Percentiles rank a stretch among this genome's conserved stretches.
phyloP scores from a whole-genome alignment of 2,797 vertebrate genomes.

The Coilia nasus region DNA sequence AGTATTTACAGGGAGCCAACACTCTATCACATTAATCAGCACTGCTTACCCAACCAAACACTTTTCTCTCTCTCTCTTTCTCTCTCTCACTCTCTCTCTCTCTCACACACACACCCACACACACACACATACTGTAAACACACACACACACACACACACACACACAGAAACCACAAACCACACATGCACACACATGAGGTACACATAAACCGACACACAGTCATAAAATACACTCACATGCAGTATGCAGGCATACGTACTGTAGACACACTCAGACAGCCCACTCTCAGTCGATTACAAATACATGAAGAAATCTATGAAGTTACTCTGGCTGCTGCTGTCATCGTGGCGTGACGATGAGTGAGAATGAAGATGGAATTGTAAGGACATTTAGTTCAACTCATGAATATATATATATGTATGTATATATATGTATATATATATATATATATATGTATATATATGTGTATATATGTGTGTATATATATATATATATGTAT shows the following conservation, averaged over 20 bases:
- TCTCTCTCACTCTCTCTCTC: conserved; percentile 12
- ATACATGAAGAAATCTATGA: not conserved
- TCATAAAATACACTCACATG: too few relatives aligned
- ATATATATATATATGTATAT: not conserved
- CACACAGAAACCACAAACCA: not conserved
- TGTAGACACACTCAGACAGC: not conserved
- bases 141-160: not conserved
- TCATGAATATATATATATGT: too few relatives aligned
- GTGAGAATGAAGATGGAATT: not conserved
- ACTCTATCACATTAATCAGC: conserved; percentile 52
- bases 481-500: not conserved
- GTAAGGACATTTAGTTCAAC: not conserved
- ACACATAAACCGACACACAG: too few relatives aligned
- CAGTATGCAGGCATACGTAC: not conserved
- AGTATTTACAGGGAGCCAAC: conserved; percentile 56
- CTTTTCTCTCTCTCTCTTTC: not conserved
- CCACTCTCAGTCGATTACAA: not conserved
- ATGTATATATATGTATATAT: too few relatives aligned
- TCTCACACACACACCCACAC: not conserved
- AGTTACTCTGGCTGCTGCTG: not conserved
- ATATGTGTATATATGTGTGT: conserved; percentile 45
- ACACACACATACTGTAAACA: not conserved
- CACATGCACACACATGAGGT: too few relatives aligned
- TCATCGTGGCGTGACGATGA: too few relatives aligned
- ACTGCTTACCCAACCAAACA: conserved; percentile 46